Conservation (phyloP, 2,888 invertebrate species). For the Amphipyra tragopoginis region DNA sequence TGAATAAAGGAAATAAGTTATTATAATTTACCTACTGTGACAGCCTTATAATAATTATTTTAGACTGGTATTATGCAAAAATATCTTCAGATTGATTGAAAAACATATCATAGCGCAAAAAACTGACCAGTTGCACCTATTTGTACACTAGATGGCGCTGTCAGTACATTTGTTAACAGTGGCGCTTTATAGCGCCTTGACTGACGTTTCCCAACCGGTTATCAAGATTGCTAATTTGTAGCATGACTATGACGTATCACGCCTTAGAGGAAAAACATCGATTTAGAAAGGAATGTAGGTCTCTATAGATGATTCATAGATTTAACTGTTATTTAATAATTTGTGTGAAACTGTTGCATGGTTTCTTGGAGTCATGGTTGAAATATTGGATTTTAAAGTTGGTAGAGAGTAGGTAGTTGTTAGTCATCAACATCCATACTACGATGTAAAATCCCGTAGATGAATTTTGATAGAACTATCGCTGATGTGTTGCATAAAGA, state of each 20-base stretch:
- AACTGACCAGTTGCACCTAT: too few relatives aligned
- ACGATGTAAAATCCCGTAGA: too few relatives aligned
- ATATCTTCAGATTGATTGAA: too few relatives aligned
- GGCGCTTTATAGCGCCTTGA: constrained; percentile 11
- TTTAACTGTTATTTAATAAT: constrained; percentile 8
- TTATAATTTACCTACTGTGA: constrained; percentile 34
- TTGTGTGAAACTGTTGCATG: constrained; percentile 5
- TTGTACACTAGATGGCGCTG: constrained; percentile 24
- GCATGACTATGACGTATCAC: constrained; percentile 4
- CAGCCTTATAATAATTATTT: not conserved
- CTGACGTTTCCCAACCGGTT: constrained; percentile 12
- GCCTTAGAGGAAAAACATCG: not conserved
- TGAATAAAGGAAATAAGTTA: too few relatives aligned
- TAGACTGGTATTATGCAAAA: too few relatives aligned
- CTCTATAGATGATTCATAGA: constrained; percentile 21
- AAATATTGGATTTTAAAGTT: constrained; percentile 31
- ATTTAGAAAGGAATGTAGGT: constrained; percentile 13
- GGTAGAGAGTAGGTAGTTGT: not conserved
- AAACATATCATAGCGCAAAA: not conserved
- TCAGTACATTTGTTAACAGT: not conserved
- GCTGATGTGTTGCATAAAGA: too few relatives aligned
- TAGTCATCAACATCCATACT: too few relatives aligned
- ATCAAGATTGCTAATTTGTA: constrained; percentile 2
- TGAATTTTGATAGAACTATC: too few relatives aligned
- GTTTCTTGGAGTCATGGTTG: constrained; percentile 9